A percentile compares a stretch with the other conserved stretches of the same genome.
These are phyloP conservation scores for Eubasilissa regina DNA, from an alignment of 1,140 invertebrate genomes.

Conservation along the genomic window DNA sequence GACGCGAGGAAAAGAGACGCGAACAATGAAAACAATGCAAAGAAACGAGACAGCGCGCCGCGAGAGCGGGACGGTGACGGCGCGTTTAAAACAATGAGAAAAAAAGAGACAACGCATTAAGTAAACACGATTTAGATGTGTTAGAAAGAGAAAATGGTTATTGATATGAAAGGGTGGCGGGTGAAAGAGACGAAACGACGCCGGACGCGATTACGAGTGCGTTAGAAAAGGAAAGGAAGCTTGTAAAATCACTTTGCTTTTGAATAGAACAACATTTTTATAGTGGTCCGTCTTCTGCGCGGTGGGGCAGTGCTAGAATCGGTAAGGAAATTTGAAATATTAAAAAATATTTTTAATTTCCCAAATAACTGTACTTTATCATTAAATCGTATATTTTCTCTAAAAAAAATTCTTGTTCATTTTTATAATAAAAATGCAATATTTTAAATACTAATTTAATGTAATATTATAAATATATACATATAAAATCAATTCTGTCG, in stretches of 20 bases:
- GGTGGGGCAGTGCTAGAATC: background rate
- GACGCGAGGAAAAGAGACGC: background rate
- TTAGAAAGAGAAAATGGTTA: background rate
- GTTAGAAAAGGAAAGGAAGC: background rate
- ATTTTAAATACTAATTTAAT: no score
- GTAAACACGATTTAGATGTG: background rate
- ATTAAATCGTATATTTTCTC: no score
- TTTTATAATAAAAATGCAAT: no score
- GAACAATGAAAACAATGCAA: background rate
- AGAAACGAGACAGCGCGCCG: background rate
- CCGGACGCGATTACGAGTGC: background rate
- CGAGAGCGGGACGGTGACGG: background rate
- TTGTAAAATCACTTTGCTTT: slow-evolving; percentile 34
- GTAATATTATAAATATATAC: no score
- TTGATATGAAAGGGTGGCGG: background rate
- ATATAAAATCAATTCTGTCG: no score
- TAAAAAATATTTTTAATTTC: no score
- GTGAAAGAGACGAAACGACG: background rate
- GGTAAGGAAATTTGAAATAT: background rate
- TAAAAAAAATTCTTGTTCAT: no score
- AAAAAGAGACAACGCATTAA: background rate
- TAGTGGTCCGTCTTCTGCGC: background rate
- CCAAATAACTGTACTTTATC: no score
- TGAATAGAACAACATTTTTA: slow-evolving; percentile 32
- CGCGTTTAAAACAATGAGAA: background rate